Percentiles rank a stretch among this genome's conserved stretches.
phyloP scores from a whole-genome alignment of 2,888 invertebrate genomes.

The Agonopterix alstromeriana region DNA sequence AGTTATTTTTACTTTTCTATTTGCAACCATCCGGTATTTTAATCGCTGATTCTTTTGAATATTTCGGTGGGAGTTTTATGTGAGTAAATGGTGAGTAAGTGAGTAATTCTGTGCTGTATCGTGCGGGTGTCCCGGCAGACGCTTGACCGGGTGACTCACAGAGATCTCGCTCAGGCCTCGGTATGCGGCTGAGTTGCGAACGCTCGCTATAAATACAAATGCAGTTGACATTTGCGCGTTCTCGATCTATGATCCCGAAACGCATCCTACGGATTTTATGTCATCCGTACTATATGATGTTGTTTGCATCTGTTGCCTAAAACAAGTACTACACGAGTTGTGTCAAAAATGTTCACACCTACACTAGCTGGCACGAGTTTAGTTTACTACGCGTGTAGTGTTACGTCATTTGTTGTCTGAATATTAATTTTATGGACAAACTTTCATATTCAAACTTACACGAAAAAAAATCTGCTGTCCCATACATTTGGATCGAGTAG shows the following conservation, averaged over 20 bases:
- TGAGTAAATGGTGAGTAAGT: slow-evolving; percentile 21
- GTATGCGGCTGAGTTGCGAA: slow-evolving; percentile 40
- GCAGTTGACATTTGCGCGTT: slow-evolving; percentile 70
- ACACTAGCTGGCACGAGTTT: no score
- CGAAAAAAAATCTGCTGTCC: no score
- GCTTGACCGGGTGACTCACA: slow-evolving; percentile 58
- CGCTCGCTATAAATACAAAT: slow-evolving; percentile 60
- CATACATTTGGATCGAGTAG: no score
- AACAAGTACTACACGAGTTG: no score
- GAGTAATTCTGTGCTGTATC: slow-evolving; percentile 2
- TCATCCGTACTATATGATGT: slow-evolving; percentile 15
- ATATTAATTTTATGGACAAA: no score
- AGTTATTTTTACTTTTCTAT: not conserved
- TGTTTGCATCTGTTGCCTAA: slow-evolving; percentile 2
- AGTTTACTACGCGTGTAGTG: no score
- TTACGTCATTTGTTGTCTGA: no score
- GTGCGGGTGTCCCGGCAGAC: slow-evolving; percentile 62
- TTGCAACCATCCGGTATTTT: not conserved
- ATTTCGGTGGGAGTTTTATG: slow-evolving; percentile 2
- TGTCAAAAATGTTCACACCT: no score
- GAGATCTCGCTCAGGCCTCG: slow-evolving; percentile 42
- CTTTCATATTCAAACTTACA: no score
- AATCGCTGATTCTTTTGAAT: not conserved
- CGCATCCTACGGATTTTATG: slow-evolving; percentile 36
- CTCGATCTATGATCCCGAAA: slow-evolving; percentile 58